These are phyloP conservation scores for Drosophila ironensis DNA, from an alignment of 1,140 invertebrate genomes.

Conservation along the genomic window DNA sequence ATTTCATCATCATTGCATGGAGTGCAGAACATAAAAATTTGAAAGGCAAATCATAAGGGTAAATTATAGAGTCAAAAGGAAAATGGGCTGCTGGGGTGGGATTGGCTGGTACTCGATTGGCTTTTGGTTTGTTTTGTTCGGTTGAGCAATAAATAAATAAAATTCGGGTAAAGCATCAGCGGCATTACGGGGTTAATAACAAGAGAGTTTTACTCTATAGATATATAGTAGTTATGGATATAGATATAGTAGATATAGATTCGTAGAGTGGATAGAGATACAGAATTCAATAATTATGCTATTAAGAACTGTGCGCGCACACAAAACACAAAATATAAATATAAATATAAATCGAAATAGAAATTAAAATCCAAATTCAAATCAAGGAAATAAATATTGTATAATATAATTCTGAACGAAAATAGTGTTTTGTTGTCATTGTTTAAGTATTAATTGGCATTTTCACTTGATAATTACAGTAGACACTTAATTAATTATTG, in stretches of 20 bases:
- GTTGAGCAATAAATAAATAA: constrained; percentile 31
- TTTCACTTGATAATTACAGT: constrained; percentile 61
- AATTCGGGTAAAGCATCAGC: constrained; percentile 43
- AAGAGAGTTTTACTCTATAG: constrained; percentile 52
- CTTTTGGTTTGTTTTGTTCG: neutral
- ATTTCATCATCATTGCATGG: constrained; percentile 51
- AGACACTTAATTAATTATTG: constrained; percentile 64
- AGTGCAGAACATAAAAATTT: constrained; percentile 15
- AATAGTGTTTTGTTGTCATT: constrained; percentile 31
- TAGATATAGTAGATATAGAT: constrained; percentile 23
- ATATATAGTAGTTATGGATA: constrained; percentile 28
- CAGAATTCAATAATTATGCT: constrained; percentile 48
- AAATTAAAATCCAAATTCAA: too few relatives aligned
- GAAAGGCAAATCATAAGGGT: constrained; percentile 27
- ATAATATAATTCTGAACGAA: constrained; percentile 40
- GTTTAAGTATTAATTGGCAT: constrained; percentile 59
- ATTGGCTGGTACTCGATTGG: neutral
- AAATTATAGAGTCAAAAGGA: constrained; percentile 40
- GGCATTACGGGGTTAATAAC: constrained; percentile 62
- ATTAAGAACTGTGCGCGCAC: constrained; percentile 54
- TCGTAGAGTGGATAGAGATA: constrained; percentile 11
- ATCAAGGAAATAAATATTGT: too few relatives aligned
- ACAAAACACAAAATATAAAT: constrained; percentile 45
- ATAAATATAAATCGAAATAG: constrained; percentile 22
- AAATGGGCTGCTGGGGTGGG: neutral